phyloP scores from a whole-genome alignment of 2,797 vertebrate species.

The Hypotaenidia okinawae region DNA sequence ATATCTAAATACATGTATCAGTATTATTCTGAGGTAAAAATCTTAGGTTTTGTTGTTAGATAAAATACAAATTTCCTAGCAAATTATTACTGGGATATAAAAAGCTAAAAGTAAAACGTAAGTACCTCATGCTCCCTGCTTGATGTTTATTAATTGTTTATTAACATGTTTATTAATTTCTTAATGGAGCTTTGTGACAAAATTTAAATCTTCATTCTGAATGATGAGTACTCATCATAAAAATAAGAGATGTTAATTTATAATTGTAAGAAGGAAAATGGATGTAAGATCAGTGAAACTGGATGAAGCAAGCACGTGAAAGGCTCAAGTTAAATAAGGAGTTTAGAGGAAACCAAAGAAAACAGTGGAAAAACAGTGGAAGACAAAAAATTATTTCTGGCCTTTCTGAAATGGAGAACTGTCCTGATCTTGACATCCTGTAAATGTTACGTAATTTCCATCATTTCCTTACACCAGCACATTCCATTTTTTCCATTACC shows the following conservation, averaged over 20 bases:
- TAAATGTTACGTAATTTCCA: not conserved
- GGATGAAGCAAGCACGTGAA: not conserved
- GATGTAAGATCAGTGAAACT: not conserved
- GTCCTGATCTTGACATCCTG: not conserved
- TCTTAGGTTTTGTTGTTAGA: not conserved
- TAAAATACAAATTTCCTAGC: not conserved
- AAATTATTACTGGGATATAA: not conserved
- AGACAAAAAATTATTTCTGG: not conserved
- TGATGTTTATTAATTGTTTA: not conserved
- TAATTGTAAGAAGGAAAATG: not conserved
- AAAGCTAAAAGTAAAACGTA: not conserved
- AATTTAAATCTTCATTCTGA: not conserved
- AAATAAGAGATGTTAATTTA: not conserved
- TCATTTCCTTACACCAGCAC: not conserved
- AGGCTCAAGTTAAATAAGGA: not conserved
- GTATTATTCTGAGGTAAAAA: not conserved
- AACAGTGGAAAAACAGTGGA: not conserved
- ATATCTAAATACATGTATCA: not conserved
- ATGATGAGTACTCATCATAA: not conserved
- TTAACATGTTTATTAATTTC: not conserved
- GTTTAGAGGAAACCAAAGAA: not conserved
- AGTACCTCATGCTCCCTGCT: rapidly evolving
- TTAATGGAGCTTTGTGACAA: not conserved
- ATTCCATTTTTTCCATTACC: rapidly evolving
- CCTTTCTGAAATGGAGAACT: not conserved